Conservation (phyloP, 2,113 vertebrate species). For the Rostratula benghalensis region DNA sequence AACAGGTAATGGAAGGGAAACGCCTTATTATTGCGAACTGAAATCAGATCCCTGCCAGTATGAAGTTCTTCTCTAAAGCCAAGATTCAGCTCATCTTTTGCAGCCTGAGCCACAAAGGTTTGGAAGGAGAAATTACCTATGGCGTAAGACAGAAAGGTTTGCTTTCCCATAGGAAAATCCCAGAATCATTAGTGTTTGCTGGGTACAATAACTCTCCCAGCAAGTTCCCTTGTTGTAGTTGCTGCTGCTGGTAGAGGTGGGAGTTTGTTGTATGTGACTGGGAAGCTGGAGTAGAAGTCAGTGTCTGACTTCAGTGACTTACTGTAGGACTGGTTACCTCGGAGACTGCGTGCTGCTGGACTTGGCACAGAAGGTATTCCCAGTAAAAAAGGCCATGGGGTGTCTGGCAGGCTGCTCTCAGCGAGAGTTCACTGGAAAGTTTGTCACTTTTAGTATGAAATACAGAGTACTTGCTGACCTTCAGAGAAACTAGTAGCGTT, state of each 20-base stretch:
- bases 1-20: background rate
- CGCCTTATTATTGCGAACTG: background rate
- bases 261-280: background rate
- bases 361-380: background rate
- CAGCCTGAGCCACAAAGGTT: background rate
- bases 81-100: background rate
- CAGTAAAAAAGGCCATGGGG: background rate
- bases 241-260: background rate
- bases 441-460: background rate
- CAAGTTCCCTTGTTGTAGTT: background rate
- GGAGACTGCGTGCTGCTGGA: background rate
- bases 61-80: background rate
- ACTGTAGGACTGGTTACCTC: background rate
- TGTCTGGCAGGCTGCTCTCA: background rate
- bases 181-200: background rate
- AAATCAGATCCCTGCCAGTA: background rate
- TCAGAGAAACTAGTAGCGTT: background rate
- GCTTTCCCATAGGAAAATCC: background rate
- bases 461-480: background rate
- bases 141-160: background rate
- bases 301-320: background rate
- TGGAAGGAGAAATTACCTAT: background rate
- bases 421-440: background rate
- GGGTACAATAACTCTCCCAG: background rate
- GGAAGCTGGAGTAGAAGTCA: background rate